phyloP scores from a whole-genome alignment of 2,888 invertebrate genomes.

The Torymus aiolomorphi region DNA sequence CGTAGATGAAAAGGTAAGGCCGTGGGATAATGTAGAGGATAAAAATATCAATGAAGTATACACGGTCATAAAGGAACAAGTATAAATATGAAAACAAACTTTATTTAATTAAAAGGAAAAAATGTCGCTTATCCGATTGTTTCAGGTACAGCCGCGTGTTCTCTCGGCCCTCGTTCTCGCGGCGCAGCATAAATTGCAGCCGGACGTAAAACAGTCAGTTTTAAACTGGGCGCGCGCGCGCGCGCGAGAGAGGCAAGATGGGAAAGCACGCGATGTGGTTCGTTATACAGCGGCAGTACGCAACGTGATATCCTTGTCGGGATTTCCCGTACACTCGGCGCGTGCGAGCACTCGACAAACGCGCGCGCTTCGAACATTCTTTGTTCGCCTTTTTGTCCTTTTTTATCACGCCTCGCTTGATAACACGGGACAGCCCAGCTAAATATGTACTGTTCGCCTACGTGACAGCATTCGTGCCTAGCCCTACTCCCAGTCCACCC shows the following conservation, averaged over 20 bases:
- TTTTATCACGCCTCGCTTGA: slow-evolving; percentile 25
- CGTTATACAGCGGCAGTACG: slow-evolving; percentile 12
- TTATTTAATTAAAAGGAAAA: slow-evolving; percentile 40
- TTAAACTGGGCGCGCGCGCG: slow-evolving; percentile 1
- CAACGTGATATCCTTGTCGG: slow-evolving; percentile 28
- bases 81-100: slow-evolving; percentile 8
- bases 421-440: slow-evolving; percentile 7
- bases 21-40: not conserved
- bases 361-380: slow-evolving; percentile 20
- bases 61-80: not conserved
- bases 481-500: too few species aligned
- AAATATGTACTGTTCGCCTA: slow-evolving; percentile 30
- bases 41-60: slow-evolving; percentile 27
- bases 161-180: not conserved
- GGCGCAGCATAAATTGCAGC: slow-evolving; percentile 20
- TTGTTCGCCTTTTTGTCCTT: slow-evolving; percentile 30
- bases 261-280: slow-evolving; percentile 45
- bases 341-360: too few species aligned
- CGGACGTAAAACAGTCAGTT: slow-evolving; percentile 44
- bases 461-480: too few species aligned
- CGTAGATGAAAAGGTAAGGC: too few species aligned
- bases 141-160: not conserved
- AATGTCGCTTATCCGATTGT: slow-evolving; percentile 34
- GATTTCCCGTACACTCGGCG: not conserved
- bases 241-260: slow-evolving; percentile 6